Evolutionary conservation across 1,140 invertebrate species (phyloP).

Genomic region (Conus betulinus): DNA sequence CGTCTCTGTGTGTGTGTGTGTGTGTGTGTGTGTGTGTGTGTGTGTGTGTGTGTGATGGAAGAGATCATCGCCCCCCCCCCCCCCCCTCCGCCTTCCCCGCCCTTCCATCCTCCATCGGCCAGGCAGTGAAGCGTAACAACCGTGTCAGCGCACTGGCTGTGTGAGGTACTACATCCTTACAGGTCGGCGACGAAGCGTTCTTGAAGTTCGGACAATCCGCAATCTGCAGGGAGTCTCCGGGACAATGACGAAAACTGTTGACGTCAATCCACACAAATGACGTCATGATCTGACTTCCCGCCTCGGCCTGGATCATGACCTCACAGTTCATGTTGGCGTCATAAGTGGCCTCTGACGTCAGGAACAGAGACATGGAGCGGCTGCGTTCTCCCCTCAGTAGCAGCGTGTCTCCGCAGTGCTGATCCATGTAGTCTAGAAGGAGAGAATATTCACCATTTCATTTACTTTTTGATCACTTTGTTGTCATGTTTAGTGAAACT

Average conservation of each 20-base stretch:
- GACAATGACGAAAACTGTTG: conserved; percentile 23
- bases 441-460: neutral
- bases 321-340: conserved; percentile 25
- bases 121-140: no score
- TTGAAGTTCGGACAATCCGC: neutral
- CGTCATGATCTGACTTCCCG: conserved; percentile 7
- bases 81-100: no score
- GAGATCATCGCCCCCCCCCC: no score
- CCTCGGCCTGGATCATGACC: neutral
- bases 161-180: no score
- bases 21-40: no score
- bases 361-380: neutral
- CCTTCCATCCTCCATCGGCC: no score
- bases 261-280: conserved; percentile 24
- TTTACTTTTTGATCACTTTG: no score
- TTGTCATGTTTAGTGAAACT: no score
- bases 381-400: neutral
- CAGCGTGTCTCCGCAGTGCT: neutral
- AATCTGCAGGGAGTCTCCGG: conserved; percentile 10
- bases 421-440: conserved; percentile 15
- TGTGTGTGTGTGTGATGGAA: no score
- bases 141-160: no score
- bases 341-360: conserved; percentile 1
- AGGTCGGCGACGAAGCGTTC: no score
- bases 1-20: no score